These are phyloP conservation scores for Seriola dumerili DNA, from an alignment of 2,113 vertebrate species.

Conservation along the genomic window DNA sequence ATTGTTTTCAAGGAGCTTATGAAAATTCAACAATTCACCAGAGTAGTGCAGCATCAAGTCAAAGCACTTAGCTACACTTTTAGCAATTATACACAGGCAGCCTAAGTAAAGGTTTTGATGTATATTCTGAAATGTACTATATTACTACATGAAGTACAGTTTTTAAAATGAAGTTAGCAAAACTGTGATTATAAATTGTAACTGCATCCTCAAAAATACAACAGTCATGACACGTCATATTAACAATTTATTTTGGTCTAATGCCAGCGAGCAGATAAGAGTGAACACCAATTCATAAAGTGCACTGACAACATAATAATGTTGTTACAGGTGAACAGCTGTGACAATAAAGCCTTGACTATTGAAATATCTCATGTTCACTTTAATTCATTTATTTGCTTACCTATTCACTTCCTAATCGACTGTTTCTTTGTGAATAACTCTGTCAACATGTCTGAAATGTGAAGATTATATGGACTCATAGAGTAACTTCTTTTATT, in stretches of 20 bases:
- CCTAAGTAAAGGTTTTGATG: not conserved
- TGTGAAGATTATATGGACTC: not conserved
- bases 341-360: not conserved
- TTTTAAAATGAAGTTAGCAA: not conserved
- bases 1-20: not conserved
- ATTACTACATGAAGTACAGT: not conserved
- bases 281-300: not conserved
- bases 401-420: not conserved
- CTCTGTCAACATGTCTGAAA: not conserved
- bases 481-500: slow-evolving; percentile 19
- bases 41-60: not conserved
- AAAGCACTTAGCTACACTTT: not conserved
- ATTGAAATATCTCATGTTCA: not conserved
- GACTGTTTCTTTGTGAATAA: not conserved
- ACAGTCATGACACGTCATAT: not conserved
- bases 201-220: not conserved
- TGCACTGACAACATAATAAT: not conserved
- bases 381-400: too few species aligned
- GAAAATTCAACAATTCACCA: not conserved
- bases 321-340: not conserved
- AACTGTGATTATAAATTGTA: not conserved
- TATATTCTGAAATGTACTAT: not conserved
- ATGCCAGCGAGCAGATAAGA: not conserved
- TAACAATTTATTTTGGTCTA: not conserved
- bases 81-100: not conserved